phyloP scores from a whole-genome alignment of 2,888 invertebrate genomes.

The Eupeodes latifasciatus region DNA sequence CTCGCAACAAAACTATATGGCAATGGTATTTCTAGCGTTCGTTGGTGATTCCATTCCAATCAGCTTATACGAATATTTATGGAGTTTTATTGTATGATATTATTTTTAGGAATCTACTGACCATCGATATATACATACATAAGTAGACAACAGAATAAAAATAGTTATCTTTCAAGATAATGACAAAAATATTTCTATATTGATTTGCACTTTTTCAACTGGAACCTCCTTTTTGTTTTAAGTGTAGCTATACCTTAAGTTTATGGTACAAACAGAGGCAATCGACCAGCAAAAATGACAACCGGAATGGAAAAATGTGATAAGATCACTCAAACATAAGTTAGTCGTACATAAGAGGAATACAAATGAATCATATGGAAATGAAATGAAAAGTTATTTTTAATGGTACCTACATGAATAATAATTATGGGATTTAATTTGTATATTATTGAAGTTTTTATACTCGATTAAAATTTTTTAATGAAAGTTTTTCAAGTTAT shows the following conservation, averaged over 20 bases:
- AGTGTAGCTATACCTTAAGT: not conserved
- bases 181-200: slow-evolving; percentile 6
- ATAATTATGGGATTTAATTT: too few species aligned
- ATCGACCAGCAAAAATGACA: slow-evolving; percentile 19
- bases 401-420: not conserved
- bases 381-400: not conserved
- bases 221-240: not conserved
- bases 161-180: slow-evolving; percentile 36
- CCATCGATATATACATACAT: not conserved
- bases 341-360: not conserved
- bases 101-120: slow-evolving; percentile 12
- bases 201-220: slow-evolving; percentile 39
- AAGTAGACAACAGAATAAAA: not conserved
- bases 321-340: slow-evolving; percentile 17
- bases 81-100: not conserved
- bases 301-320: not conserved
- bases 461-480: too few species aligned
- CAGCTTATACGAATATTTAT: not conserved
- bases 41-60: slow-evolving; percentile 33
- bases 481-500: too few species aligned
- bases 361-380: not conserved
- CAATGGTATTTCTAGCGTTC: not conserved
- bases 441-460: too few species aligned
- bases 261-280: slow-evolving; percentile 23
- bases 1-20: slow-evolving; percentile 25